These are phyloP conservation scores for Okamejei kenojei DNA, from an alignment of 2,797 vertebrate species.

Conservation along the genomic window DNA sequence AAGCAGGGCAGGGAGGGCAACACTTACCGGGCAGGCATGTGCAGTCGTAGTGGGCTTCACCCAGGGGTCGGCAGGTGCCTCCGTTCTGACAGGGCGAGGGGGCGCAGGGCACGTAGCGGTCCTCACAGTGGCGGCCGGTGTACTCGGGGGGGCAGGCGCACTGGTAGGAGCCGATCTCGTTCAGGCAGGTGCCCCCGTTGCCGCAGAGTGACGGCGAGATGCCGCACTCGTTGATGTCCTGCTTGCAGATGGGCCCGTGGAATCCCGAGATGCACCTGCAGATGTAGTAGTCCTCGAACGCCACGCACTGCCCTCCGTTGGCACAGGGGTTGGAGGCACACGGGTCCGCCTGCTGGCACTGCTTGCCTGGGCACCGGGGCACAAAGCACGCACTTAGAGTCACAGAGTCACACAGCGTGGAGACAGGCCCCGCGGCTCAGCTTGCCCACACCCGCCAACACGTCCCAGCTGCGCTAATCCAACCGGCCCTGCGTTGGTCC, in stretches of 20 bases:
- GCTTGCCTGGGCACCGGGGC: conserved; percentile 64
- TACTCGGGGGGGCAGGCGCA: conserved; percentile 74
- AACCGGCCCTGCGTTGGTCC: too few relatives aligned
- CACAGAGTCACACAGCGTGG: neutral
- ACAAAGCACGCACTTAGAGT: neutral
- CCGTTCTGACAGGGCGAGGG: conserved; percentile 90
- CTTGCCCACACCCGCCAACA: too few relatives aligned
- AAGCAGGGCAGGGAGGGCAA: too few relatives aligned
- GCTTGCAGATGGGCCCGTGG: conserved; percentile 83
- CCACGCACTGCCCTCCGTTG: conserved; percentile 82
- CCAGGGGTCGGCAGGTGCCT: conserved; percentile 86
- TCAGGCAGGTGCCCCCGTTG: conserved; percentile 74
- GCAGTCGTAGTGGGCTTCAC: conserved; percentile 77
- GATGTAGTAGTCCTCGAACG: conserved; percentile 76
- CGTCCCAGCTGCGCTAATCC: too few relatives aligned
- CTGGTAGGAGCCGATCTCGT: conserved; percentile 81
- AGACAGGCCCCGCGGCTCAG: too few relatives aligned
- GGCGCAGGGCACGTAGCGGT: conserved; percentile 82
- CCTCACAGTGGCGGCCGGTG: conserved; percentile 75
- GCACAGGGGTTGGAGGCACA: conserved; percentile 95
- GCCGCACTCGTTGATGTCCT: conserved; percentile 82
- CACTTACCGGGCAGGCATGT: conserved; percentile 83
- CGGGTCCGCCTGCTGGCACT: conserved; percentile 81
- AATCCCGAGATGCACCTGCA: conserved; percentile 75
- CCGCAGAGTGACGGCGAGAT: conserved; percentile 63